Evolutionary conservation across 2,113 vertebrate species (phyloP), one percentile per base, ranked within the genome.

Genomic region (Chloropsis cyanopogon): DNA sequence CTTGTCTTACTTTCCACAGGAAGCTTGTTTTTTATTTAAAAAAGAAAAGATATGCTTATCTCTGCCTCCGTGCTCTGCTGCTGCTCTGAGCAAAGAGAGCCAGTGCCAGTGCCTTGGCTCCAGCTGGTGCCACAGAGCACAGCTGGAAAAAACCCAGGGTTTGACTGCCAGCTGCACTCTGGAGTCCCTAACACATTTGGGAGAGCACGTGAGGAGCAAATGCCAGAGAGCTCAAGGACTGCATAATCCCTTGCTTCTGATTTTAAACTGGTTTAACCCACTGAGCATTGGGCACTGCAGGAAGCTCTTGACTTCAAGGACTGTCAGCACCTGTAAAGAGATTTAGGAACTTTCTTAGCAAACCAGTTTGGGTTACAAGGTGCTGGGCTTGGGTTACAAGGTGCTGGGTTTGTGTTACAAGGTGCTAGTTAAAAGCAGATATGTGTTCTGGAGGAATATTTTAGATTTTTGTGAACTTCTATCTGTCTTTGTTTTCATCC

Each of bases 1-100:
- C 94, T 85, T 93, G 65, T 72, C 81, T 96, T 82, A 65, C 77
- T 95, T 97, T 95, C 96, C 95, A 95, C 91, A 97, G 96, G 95
- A 97, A 97, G 53, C 86, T 83, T 21, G 7, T 52, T 81, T 52
- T 77, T 28, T 10, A 23, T 37, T 29, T 1, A 35, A 29, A 28
- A 42, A 37, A 20, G 25, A 25, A 37, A 26, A 83, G 20, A 88
- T 29, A 91, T 66, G 61, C 93, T 96, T 95, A 89, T 95, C 95
- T 91, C 33, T 37, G 52, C 60, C 66, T 86, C 52, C 2, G 18
- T 61, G 72, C 79, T 90, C 7, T 28, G 25, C 53, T 28, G 41
- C 79, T 29, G 66, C 92, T 91, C 83, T 33, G 61, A 84, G 81
- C 80, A 81, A 9, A 81, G 15, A 33, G 26, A 33, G 24, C 7